These are phyloP conservation scores for Chelon auratus DNA, from an alignment of 2,797 vertebrate genomes.

Conservation along the genomic window DNA sequence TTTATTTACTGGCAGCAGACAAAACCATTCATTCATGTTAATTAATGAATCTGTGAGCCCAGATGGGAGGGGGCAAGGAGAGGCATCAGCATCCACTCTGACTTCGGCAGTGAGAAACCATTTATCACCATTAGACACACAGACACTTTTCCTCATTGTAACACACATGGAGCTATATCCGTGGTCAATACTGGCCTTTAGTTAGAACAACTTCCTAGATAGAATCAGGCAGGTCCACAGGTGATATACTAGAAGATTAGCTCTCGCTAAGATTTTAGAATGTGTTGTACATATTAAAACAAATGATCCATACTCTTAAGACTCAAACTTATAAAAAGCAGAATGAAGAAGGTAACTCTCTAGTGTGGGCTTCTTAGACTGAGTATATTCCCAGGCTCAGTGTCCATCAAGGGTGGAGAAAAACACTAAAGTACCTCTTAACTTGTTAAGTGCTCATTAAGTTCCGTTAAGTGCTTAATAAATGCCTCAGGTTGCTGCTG, in stretches of 20 bases:
- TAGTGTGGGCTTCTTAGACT: too few species aligned
- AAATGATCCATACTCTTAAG: background rate
- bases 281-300: background rate
- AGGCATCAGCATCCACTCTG: conserved; percentile 73
- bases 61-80: conserved; percentile 56
- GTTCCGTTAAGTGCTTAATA: too few species aligned
- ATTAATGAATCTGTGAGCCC: conserved; percentile 81
- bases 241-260: background rate
- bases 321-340: background rate
- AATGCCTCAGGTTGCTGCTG: too few species aligned
- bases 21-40: conserved; percentile 84
- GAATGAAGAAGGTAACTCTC: too few species aligned
- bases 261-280: background rate
- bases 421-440: too few species aligned
- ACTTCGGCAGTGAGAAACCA: conserved; percentile 66
- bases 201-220: background rate
- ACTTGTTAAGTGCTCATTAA: too few species aligned
- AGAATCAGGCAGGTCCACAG: background rate
- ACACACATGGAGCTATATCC: conserved; percentile 3
- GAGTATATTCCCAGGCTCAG: too few species aligned
- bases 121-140: conserved; percentile 83
- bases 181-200: conserved; percentile 14
- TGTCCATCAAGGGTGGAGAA: too few species aligned
- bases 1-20: conserved; percentile 82
- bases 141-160: conserved; percentile 39